phyloP scores from a whole-genome alignment of 2,888 invertebrate species.

The Euclidia mi region DNA sequence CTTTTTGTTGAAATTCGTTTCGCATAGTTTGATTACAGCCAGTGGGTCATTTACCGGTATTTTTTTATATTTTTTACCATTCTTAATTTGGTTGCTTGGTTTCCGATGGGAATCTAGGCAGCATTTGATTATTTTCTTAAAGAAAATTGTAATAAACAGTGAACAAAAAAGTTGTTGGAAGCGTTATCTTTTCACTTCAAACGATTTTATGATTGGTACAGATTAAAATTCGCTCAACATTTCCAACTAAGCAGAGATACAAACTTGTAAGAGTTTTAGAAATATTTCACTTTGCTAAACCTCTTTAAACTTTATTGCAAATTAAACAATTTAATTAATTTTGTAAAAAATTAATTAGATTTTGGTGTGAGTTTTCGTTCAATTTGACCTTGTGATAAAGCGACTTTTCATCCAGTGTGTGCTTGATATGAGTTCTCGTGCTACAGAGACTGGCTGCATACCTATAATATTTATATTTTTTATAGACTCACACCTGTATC shows the following conservation, averaged over 20 bases:
- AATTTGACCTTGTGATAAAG: not conserved
- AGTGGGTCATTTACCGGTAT: not conserved
- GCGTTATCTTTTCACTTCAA: slow-evolving; percentile 33
- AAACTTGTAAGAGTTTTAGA: slow-evolving; percentile 43
- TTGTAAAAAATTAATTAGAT: slow-evolving; percentile 32
- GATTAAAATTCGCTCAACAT: slow-evolving; percentile 39
- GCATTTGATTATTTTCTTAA: not conserved
- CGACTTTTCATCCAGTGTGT: not conserved
- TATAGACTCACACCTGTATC: too few relatives aligned
- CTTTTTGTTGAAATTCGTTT: slow-evolving; percentile 6
- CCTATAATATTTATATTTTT: too few relatives aligned
- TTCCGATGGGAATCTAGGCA: not conserved
- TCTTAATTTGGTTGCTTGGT: not conserved
- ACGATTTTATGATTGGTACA: slow-evolving; percentile 33
- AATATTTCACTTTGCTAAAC: slow-evolving; percentile 43
- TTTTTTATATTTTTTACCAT: not conserved
- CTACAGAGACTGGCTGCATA: too few relatives aligned
- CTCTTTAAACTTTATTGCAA: slow-evolving; percentile 41
- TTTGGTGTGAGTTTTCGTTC: not conserved
- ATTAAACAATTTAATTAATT: slow-evolving; percentile 43
- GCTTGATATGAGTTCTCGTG: too few relatives aligned
- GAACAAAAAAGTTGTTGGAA: not conserved
- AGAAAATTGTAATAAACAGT: not conserved
- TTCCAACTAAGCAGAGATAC: slow-evolving; percentile 32
- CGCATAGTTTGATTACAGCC: not conserved